These are phyloP conservation scores for Lutjanus argentimaculatus DNA, from an alignment of 2,797 vertebrate genomes.

Conservation along the genomic window DNA sequence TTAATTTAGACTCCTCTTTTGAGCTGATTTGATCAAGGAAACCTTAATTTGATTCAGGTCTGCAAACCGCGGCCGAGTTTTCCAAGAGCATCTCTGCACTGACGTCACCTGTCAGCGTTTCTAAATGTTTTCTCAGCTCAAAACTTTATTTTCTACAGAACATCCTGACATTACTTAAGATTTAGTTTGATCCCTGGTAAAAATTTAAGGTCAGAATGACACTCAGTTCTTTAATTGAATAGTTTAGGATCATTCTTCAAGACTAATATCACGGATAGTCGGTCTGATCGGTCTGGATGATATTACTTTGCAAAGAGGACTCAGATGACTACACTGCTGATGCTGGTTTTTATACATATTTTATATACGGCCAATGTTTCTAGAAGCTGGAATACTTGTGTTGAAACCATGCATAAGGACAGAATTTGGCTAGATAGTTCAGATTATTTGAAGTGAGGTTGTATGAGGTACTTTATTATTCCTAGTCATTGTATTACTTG, in stretches of 20 bases:
- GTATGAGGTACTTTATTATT: no score
- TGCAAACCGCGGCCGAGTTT: neutral
- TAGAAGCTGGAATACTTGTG: neutral
- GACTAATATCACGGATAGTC: neutral
- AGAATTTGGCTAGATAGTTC: no score
- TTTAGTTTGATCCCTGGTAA: neutral
- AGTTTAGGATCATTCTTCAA: neutral
- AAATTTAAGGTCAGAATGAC: neutral
- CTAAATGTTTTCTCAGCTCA: neutral
- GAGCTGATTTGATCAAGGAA: conserved; percentile 42
- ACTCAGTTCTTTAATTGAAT: neutral
- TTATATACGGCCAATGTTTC: neutral
- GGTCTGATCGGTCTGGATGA: neutral
- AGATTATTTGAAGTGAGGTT: no score
- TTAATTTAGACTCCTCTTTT: conserved; percentile 24
- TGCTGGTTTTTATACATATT: neutral
- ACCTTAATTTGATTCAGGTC: conserved; percentile 39
- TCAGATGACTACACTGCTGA: neutral
- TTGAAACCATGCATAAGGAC: neutral
- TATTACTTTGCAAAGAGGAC: neutral
- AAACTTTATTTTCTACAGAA: neutral
- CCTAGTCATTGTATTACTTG: no score
- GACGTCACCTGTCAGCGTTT: conserved; percentile 17
- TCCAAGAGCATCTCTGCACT: conserved; percentile 9
- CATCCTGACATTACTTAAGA: no score